Conservation (phyloP, 1,140 invertebrate species). For the Drosophila repleta region DNA sequence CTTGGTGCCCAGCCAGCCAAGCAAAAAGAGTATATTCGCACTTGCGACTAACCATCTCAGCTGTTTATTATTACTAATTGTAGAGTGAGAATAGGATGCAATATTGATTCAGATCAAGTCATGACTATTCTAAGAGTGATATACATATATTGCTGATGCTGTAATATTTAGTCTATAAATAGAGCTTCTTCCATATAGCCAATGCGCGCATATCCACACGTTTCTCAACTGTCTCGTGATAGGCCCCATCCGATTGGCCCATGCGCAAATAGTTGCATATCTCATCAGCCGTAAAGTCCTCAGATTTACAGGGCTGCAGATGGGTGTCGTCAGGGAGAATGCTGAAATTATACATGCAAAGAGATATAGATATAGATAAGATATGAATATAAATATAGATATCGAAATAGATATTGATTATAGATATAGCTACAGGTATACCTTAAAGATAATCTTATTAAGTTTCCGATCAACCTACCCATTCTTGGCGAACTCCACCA, state of each 20-base stretch:
- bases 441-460: too few relatives aligned
- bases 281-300: slow-evolving; percentile 24
- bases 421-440: too few relatives aligned
- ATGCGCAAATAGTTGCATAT: slow-evolving; percentile 52
- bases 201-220: slow-evolving; percentile 21
- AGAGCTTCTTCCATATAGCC: slow-evolving; percentile 50
- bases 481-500: slow-evolving; percentile 52
- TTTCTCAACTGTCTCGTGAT: slow-evolving; percentile 27
- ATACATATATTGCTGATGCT: neutral
- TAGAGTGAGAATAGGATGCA: too few relatives aligned
- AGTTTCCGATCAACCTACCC: slow-evolving; percentile 33
- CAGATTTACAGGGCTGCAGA: slow-evolving; percentile 21
- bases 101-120: too few relatives aligned
- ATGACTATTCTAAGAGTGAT: neutral
- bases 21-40: too few relatives aligned
- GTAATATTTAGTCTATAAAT: slow-evolving; percentile 14
- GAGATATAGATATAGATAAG: neutral
- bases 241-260: slow-evolving; percentile 15
- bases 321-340: slow-evolving; percentile 15
- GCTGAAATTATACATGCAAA: slow-evolving; percentile 1
- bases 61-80: too few relatives aligned
- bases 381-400: too few relatives aligned
- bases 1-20: neutral
- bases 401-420: slow-evolving; percentile 2
- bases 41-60: too few relatives aligned